These are phyloP conservation scores for Varecia variegata DNA, from an alignment of 2,797 vertebrate species.

Conservation along the genomic window DNA sequence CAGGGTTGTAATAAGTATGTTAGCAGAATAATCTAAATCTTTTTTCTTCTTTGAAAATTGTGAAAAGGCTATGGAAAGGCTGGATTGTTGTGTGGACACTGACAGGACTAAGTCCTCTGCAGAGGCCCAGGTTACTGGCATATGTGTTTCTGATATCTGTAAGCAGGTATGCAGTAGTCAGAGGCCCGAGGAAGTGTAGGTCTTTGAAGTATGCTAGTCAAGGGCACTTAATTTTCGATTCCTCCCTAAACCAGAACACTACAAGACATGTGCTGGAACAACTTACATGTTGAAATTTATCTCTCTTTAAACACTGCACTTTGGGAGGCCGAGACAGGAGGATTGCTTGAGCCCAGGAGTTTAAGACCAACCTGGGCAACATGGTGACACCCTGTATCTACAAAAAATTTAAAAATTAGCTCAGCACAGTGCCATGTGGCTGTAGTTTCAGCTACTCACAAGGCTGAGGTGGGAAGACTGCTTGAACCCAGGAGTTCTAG, in stretches of 20 bases:
- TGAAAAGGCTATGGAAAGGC: background rate
- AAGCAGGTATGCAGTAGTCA: background rate
- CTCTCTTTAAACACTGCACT: background rate
- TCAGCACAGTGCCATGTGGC: background rate
- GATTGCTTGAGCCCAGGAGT: background rate
- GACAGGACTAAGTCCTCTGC: background rate
- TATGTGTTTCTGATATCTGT: background rate
- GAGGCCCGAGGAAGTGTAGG: background rate
- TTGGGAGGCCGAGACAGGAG: background rate
- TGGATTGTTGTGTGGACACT: background rate
- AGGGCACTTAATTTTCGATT: constrained; percentile 32
- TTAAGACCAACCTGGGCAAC: background rate
- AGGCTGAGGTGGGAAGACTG: background rate
- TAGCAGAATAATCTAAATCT: background rate
- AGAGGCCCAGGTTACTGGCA: background rate
- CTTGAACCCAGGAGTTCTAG: background rate
- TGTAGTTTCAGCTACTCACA: background rate
- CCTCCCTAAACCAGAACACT: background rate
- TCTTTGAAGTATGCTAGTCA: background rate
- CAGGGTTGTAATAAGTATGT: background rate
- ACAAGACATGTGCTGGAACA: background rate
- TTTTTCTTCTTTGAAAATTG: constrained; percentile 35
- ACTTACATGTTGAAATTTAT: background rate
- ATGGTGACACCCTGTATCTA: background rate
- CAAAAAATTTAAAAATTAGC: background rate